A percentile compares a stretch with the other conserved stretches of the same genome.
phyloP scores from a whole-genome alignment of 2,888 invertebrate species.

The Villa cingulata region DNA sequence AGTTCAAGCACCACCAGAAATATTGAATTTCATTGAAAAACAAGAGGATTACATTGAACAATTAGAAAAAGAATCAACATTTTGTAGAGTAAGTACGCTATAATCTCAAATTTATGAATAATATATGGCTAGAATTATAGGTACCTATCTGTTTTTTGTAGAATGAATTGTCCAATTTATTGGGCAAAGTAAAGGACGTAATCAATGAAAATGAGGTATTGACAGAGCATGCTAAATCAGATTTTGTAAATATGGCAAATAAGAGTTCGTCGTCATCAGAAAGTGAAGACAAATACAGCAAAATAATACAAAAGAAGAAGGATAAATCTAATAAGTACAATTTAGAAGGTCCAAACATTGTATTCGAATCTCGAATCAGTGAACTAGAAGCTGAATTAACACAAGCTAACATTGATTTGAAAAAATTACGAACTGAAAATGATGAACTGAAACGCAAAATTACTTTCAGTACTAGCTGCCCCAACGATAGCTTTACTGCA shows the following conservation, averaged over 20 bases:
- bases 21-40: slow-evolving; percentile 67
- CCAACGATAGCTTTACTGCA: slow-evolving; percentile 36
- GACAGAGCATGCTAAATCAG: slow-evolving; percentile 62
- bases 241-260: slow-evolving; percentile 41
- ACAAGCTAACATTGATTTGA: slow-evolving; percentile 61
- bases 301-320: slow-evolving; percentile 18
- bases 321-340: slow-evolving; percentile 21
- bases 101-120: not conserved
- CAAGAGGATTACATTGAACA: slow-evolving; percentile 82
- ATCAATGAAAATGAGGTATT: slow-evolving; percentile 71
- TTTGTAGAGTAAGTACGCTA: slow-evolving; percentile 55
- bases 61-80: slow-evolving; percentile 69
- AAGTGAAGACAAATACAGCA: slow-evolving; percentile 31
- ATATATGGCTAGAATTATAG: no score
- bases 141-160: no score
- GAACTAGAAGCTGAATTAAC: slow-evolving; percentile 73
- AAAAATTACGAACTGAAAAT: slow-evolving; percentile 55
- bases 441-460: slow-evolving; percentile 38
- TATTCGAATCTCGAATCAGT: slow-evolving; percentile 71
- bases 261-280: slow-evolving; percentile 41
- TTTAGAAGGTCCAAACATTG: slow-evolving; percentile 63
- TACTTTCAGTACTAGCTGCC: slow-evolving; percentile 22
- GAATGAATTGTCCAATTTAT: slow-evolving; percentile 61
- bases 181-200: slow-evolving; percentile 73
- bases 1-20: slow-evolving; percentile 46